Base-by-base conservation (phyloP, 1,140 invertebrate species). In the Wasmannia auropunctata region DNA sequence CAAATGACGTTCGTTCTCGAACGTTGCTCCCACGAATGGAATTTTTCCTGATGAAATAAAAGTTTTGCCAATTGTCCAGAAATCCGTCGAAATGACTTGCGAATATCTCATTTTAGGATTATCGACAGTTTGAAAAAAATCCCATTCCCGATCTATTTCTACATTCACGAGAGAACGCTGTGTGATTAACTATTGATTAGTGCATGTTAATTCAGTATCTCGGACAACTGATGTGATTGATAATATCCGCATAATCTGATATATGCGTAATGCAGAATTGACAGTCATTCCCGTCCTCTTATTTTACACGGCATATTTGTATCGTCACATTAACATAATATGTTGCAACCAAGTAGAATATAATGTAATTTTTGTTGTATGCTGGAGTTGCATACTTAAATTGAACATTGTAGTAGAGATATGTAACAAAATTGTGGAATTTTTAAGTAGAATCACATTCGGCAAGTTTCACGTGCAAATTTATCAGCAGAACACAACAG, bases 1-100 rank as follows among this genome's bases (percentile, higher is more conserved):
- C 3, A 74, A 56, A 37, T 56, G 31, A 75, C 70, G 51, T 75
- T 11, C n/a, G n/a, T 56, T 75, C 51, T 49, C 51, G 51, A 56
- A 19, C 51, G 3, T 75, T 75, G 28, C 70, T 56, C 70, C 28
- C 46, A 8, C 70, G n/a, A 22, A 56, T 22, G 70, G 14, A 56
- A 56, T 10, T 75, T 75, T 75, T 56, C 49, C 11, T 16, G 6
- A n/a, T 6, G 31, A 54, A 54, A 7, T 34, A 54, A 37, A 72
- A 75, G 31, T 56, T 34, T 56, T 19, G 34, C 31, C 14, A 14
- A 37, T 54, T 8, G 11, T n/a, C 7, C 0, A 16, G 14, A 72
- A 19, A 25, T 3, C 34, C 19, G n/a, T 16, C n/a, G 70, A n/a
- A n/a, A n/a, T 75, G 22, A 75, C n/a, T 40, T n/a, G 0, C 7